Evolutionary conservation across 35 echinoderm and acorn worm species (phyloP).

Genomic region (Lytechinus variegatus): DNA sequence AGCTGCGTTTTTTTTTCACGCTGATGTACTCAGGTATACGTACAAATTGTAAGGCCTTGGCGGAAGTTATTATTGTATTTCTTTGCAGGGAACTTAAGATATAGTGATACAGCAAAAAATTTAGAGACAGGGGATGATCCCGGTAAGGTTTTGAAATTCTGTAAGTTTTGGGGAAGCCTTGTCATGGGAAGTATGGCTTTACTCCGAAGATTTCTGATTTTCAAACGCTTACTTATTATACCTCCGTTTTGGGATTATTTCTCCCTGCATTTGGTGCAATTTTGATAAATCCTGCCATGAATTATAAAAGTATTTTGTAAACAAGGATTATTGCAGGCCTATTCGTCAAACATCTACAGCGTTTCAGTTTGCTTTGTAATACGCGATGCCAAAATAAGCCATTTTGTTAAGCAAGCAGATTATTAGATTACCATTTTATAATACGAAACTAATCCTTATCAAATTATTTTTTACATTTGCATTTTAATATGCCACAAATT

Average conservation of each 20-base stretch:
- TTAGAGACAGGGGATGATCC: neutral
- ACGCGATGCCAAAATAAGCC: too few species aligned
- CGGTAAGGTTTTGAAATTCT: neutral
- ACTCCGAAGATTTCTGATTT: neutral
- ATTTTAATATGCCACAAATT: too few species aligned
- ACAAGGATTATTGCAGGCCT: neutral
- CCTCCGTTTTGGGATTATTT: neutral
- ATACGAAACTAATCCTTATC: too few species aligned
- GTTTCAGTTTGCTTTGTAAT: too few species aligned
- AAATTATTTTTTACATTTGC: too few species aligned
- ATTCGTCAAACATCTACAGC: neutral
- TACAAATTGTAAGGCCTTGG: neutral
- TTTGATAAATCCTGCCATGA: too few species aligned
- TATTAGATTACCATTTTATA: too few species aligned
- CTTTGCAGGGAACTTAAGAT: neutral
- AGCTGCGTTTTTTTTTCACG: neutral
- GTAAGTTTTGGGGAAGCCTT: neutral
- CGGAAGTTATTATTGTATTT: conserved; percentile 4
- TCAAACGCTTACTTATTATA: neutral
- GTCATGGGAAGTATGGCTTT: conserved; percentile 14
- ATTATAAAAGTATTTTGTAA: neutral
- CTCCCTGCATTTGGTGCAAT: neutral
- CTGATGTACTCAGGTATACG: neutral
- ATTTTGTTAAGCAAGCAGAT: too few species aligned
- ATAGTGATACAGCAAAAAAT: conserved; percentile 47